Conservation (phyloP, 2,797 vertebrate species). For the Lophotriccus pileatus region DNA sequence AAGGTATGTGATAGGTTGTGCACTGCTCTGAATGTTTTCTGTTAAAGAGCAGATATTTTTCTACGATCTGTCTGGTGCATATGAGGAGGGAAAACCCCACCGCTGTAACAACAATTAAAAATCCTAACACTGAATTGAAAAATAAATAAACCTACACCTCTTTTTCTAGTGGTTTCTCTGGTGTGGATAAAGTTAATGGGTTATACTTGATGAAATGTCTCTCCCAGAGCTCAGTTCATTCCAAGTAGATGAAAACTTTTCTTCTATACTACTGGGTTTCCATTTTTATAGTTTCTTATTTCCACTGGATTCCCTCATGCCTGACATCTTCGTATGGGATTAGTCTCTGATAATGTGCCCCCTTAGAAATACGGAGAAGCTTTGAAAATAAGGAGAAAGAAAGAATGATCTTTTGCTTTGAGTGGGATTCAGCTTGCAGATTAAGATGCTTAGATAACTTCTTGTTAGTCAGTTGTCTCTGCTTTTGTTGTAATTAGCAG, state of each 20-base stretch:
- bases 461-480: not conserved
- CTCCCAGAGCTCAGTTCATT: not conserved
- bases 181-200: not conserved
- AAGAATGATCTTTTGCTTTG: not conserved
- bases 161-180: slow-evolving; percentile 2
- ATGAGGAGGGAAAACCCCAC: accelerated
- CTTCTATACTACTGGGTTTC: not conserved
- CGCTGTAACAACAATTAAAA: not conserved
- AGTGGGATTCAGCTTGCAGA: not conserved
- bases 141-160: not conserved
- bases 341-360: not conserved
- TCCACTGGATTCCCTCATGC: not conserved
- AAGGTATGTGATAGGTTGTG: not conserved
- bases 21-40: not conserved
- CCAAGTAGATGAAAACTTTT: not conserved
- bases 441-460: not conserved
- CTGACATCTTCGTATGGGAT: not conserved
- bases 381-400: not conserved
- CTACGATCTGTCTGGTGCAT: not conserved
- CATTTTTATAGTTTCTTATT: not conserved
- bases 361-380: not conserved
- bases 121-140: not conserved
- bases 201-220: not conserved
- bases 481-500: slow-evolving; percentile 11
- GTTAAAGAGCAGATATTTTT: not conserved